Evolutionary conservation across 1,140 invertebrate species (phyloP).

Genomic region (Brachionus asplanchnoidis): DNA sequence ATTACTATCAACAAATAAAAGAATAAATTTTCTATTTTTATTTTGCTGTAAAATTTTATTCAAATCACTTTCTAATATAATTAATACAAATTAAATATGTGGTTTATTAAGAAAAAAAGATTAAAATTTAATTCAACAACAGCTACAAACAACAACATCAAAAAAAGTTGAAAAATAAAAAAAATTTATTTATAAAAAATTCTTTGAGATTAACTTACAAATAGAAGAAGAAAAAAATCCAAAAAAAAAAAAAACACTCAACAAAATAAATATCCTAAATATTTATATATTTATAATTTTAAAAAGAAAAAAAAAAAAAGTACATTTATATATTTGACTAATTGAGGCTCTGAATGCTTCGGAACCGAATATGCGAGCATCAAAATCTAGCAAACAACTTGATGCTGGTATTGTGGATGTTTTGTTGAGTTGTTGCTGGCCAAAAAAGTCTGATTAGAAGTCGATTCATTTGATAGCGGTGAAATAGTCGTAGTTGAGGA

Average conservation of each 20-base stretch:
- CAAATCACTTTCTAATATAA: neutral
- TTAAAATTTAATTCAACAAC: neutral
- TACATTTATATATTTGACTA: neutral
- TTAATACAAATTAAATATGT: neutral
- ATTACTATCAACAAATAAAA: neutral
- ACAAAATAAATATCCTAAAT: neutral
- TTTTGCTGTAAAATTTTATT: neutral
- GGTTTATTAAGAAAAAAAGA: neutral
- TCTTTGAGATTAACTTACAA: conserved; percentile 33
- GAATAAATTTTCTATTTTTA: neutral
- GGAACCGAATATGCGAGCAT: neutral
- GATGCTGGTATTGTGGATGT: conserved; percentile 1
- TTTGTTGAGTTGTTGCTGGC: neutral
- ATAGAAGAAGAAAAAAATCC: neutral
- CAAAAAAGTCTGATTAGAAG: conserved; percentile 35
- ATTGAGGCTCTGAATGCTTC: neutral
- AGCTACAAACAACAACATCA: neutral
- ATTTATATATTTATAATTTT: neutral
- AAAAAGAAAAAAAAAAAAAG: neutral
- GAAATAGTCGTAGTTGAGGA: conserved; percentile 36
- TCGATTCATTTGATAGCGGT: conserved; percentile 15
- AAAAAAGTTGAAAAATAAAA: neutral
- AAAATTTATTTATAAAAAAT: neutral
- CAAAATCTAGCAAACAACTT: neutral
- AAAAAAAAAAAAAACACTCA: neutral